Evolutionary conservation across 2,113 vertebrate species (phyloP), one percentile per base, ranked within the genome.

Genomic region (Scophthalmus maximus): DNA sequence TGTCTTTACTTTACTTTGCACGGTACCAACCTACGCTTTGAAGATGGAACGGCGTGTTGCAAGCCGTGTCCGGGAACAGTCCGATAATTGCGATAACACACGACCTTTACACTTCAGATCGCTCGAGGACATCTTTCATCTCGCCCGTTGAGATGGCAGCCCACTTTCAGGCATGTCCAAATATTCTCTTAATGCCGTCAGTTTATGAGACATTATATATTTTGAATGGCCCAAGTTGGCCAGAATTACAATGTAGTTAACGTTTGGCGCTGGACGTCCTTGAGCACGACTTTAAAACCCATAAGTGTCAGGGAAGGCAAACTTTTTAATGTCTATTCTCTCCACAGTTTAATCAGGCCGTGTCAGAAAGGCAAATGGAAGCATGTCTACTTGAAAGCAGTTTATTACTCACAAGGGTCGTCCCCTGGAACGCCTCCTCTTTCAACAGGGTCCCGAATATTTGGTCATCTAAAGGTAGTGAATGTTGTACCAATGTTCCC

Each of bases 141-240:
- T 10, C 1, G 14, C 23, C 66, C 26, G 50, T 60, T 51, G 17
- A 27, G 11, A 46, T 29, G n/a, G n/a, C 20, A 14, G 15, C 32
- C 18, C 17, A 29, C 52, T 59, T 66, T 30, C 29, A 0, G 0
- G 32, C 68, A 36, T 20, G 50, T 52, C 47, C 32, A 56, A 34
- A 68, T 26, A 53, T 8, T 32, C 36, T 56, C 27, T 11, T 22
- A 40, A 40, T 38, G 40, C 46, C 47, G 30, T 49, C 46, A 23
- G 9, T 23, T 68, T 20, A 63, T 53, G 22, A 51, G 70, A 42
- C 38, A 27, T 61, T 66, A 53, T 29, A 40, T 50, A 63, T 69
- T 74, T 34, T 36, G 8, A 67, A 62, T 38, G 34, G 1, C 34
- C n/a, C 40, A 0, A 55, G 17, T 64, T 40, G 30, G 11, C 26